Percentiles rank a stretch among this genome's conserved stretches.
These are phyloP conservation scores for Polyommatus icarus DNA, from an alignment of 2,888 invertebrate genomes.

Conservation along the genomic window DNA sequence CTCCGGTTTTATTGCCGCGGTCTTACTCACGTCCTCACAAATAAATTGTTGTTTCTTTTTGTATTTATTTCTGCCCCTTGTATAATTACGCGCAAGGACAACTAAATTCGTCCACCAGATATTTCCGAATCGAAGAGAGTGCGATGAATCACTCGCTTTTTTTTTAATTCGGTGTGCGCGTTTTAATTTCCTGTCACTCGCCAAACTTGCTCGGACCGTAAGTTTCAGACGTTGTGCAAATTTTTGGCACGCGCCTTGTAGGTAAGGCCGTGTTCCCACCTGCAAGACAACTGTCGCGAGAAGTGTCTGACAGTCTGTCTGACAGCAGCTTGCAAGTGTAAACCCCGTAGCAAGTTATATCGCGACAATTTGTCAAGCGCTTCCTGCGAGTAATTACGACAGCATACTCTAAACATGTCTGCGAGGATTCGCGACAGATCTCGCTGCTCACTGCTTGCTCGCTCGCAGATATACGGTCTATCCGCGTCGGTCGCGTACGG, in stretches of 20 bases:
- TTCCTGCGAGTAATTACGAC: no score
- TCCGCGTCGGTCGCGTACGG: no score
- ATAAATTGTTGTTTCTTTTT: background rate
- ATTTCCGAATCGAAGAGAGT: slow-evolving; percentile 74
- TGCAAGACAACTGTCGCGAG: no score
- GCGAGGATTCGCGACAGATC: no score
- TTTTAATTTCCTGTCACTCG: slow-evolving; percentile 67
- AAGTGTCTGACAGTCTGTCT: no score
- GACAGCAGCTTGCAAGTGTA: no score
- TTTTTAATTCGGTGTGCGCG: slow-evolving; percentile 58
- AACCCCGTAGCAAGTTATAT: no score
- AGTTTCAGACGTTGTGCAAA: slow-evolving; percentile 58
- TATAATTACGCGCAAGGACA: slow-evolving; percentile 72
- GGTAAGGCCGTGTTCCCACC: no score
- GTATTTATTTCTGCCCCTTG: slow-evolving; percentile 67
- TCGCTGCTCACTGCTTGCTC: no score
- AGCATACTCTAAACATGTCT: no score
- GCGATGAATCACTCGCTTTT: slow-evolving; percentile 70
- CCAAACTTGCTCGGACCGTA: slow-evolving; percentile 60
- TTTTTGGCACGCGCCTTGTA: slow-evolving; percentile 59
- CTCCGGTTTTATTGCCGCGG: background rate
- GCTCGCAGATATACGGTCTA: no score
- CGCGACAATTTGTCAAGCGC: no score
- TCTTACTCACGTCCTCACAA: slow-evolving; percentile 8
- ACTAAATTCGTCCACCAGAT: slow-evolving; percentile 67